Evolutionary conservation across 2,113 vertebrate species (phyloP), one percentile per base, ranked within the genome.

Genomic region (Ornithorhynchus anatinus): DNA sequence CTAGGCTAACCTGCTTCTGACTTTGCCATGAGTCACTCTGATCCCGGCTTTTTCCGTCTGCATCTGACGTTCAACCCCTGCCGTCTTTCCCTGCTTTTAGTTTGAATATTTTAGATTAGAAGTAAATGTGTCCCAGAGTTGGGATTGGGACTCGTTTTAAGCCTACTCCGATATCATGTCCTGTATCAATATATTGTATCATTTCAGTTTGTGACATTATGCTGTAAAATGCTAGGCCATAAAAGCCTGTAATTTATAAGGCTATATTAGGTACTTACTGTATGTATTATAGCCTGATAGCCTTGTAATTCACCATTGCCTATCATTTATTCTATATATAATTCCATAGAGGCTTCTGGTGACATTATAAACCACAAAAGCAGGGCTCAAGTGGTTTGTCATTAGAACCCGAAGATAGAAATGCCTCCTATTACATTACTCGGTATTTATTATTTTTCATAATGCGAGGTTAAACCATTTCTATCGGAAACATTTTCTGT

Each of bases 281-380:
- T 86, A 91, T 91, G 78, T 88, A 88, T 92, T 90, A 93, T 85
- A 85, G 90, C 84, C 86, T 91, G 89, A 93, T 89, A 88, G 90
- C 84, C 86, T 88, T 89, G 84, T 91, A 92, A 92, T 90, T 91
- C 88, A 79, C 84, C 75, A 59, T 85, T 81, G 79, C 88, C 91
- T 87, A 89, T 88, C 90, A 91, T 93, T 92, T 92, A 88, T 91
- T 91, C 87, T 92, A 89, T 88, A 86, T 88, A 89, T 88, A 92
- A 94, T 91, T 92, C 93, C 88, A 62, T 15, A 76, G 91, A 87
- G 92, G 84, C 27, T 88, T 89, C 76, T 82, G 76, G 82, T 93
- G 91, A 88, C 91, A 91, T 93, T 93, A 92, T 93, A 91, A 92
- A 91, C 84, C 83, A 84, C 91, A 89, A 88, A 92, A 86, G 80